phyloP scores from a whole-genome alignment of 2,888 invertebrate species.

The Thecocarcelia acutangulata region DNA sequence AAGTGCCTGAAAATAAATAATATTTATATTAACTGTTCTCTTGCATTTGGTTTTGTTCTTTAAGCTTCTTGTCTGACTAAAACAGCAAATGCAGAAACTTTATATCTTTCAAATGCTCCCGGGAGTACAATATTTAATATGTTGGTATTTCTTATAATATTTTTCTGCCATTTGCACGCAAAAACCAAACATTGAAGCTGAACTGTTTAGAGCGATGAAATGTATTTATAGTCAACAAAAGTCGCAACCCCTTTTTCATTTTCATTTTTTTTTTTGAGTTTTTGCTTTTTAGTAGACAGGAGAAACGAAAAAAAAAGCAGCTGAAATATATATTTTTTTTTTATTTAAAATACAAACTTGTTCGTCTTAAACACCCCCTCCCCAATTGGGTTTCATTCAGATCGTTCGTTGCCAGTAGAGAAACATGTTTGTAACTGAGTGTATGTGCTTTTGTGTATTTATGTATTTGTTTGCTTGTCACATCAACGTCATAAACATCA shows the following conservation, averaged over 20 bases:
- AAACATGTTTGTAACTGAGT: background rate
- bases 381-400: background rate
- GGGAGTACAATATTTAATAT: constrained; percentile 68
- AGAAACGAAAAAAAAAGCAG: constrained; percentile 38
- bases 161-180: constrained; percentile 79
- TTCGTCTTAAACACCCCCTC: constrained; percentile 23
- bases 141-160: constrained; percentile 74
- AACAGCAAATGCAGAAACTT: constrained; percentile 33
- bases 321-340: constrained; percentile 55
- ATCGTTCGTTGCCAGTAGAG: constrained; percentile 1
- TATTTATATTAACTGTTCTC: background rate
- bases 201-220: constrained; percentile 31
- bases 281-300: constrained; percentile 28
- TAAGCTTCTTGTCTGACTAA: constrained; percentile 1
- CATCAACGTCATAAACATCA: constrained; percentile 68
- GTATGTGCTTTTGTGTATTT: background rate
- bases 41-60: background rate
- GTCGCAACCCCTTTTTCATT: constrained; percentile 63
- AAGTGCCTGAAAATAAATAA: background rate
- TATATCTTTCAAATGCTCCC: constrained; percentile 50
- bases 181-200: constrained; percentile 18
- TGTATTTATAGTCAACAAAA: constrained; percentile 57
- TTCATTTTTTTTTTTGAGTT: background rate
- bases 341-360: constrained; percentile 36
- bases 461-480: constrained; percentile 62